phyloP scores from a whole-genome alignment of 2,113 vertebrate genomes.

The Vimba vimba region DNA sequence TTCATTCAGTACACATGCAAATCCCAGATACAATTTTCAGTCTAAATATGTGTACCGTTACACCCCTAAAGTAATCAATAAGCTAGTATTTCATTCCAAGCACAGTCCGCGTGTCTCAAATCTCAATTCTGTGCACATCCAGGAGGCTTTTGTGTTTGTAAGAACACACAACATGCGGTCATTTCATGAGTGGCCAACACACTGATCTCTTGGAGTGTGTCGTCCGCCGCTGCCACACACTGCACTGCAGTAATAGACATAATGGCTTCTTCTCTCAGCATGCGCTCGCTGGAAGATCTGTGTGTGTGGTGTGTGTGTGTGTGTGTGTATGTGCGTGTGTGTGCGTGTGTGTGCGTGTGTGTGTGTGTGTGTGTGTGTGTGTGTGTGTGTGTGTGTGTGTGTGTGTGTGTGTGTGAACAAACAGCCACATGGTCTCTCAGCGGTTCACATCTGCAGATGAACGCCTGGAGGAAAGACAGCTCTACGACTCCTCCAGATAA shows the following conservation, averaged over 20 bases:
- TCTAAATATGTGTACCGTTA: too few relatives aligned
- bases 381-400: conserved; percentile 3
- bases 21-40: too few relatives aligned
- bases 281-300: not conserved
- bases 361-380: not conserved
- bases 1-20: too few relatives aligned
- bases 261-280: conserved; percentile 34
- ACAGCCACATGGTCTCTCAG: conserved; percentile 12
- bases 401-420: not conserved
- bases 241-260: conserved; percentile 28
- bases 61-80: not conserved
- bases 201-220: conserved; percentile 22
- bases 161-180: conserved; percentile 18
- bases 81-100: not conserved
- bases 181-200: conserved; percentile 12
- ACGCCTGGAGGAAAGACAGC: conserved; percentile 12
- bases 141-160: not conserved
- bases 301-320: conserved; percentile 4
- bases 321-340: not conserved
- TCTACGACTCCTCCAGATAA: not conserved
- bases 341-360: not conserved
- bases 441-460: conserved; percentile 32
- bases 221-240: not conserved
- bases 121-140: conserved; percentile 4
- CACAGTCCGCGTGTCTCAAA: not conserved